Percentiles rank a stretch among this genome's conserved stretches.
Evolutionary conservation across 2,797 vertebrate genomes (phyloP).

Genomic region (Rhynchonycteris naso): DNA sequence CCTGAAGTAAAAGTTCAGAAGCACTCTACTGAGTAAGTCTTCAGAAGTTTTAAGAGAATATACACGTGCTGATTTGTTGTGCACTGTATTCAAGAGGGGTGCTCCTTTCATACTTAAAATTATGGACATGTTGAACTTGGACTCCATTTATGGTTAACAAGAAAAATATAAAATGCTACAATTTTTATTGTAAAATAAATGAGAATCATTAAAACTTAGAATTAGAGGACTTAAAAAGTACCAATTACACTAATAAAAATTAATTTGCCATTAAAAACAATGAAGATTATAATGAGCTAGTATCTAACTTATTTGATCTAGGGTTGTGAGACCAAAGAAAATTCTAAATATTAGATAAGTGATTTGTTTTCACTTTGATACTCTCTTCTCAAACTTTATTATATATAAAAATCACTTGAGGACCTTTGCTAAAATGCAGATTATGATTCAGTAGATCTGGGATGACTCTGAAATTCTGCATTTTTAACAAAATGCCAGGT

Average conservation of each 20-base stretch:
- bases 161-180: slow-evolving; percentile 51
- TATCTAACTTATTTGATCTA: slow-evolving; percentile 52
- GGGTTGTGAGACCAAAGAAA: slow-evolving; percentile 29
- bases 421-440: slow-evolving; percentile 44
- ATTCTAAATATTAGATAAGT: slow-evolving; percentile 56
- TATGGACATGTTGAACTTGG: background rate
- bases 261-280: slow-evolving; percentile 68
- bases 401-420: slow-evolving; percentile 10
- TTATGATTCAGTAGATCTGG: slow-evolving; percentile 15
- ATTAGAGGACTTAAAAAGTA: slow-evolving; percentile 48
- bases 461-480: slow-evolving; percentile 12
- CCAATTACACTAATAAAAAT: slow-evolving; percentile 47
- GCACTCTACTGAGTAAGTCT: background rate
- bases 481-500: slow-evolving; percentile 53
- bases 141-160: slow-evolving; percentile 42
- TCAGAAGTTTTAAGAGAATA: slow-evolving; percentile 31
- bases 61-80: slow-evolving; percentile 38
- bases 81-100: background rate
- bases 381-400: slow-evolving; percentile 55
- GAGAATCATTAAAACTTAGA: slow-evolving; percentile 53
- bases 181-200: slow-evolving; percentile 63
- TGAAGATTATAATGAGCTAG: slow-evolving; percentile 48
- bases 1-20: slow-evolving; percentile 63
- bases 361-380: slow-evolving; percentile 48
- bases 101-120: slow-evolving; percentile 1